Conservation (phyloP, 2,888 invertebrate species). For the Erpobdella octoculata region DNA sequence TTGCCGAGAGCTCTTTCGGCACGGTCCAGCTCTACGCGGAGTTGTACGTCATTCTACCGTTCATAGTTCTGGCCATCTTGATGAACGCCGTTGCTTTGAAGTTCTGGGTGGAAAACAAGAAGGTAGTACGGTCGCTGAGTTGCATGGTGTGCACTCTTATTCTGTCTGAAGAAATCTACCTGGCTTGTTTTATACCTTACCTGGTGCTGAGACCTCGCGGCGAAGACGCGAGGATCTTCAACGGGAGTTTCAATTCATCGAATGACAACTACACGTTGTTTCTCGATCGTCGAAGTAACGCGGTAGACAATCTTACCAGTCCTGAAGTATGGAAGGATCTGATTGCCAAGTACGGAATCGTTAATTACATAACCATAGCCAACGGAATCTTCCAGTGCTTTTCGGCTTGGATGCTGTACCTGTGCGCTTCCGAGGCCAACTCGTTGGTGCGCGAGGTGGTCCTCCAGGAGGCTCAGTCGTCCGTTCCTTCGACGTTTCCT, state of each 20-base stretch:
- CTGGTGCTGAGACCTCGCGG: constrained; percentile 14
- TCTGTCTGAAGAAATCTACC: constrained; percentile 11
- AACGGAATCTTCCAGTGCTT: constrained; percentile 29
- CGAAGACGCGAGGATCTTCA: not conserved
- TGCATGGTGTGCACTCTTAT: not conserved
- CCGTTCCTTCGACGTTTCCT: not conserved
- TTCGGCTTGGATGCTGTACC: constrained; percentile 32
- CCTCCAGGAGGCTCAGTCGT: not conserved
- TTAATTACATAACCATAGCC: constrained; percentile 24
- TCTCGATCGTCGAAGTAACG: not conserved
- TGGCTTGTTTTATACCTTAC: constrained; percentile 3
- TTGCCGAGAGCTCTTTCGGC: not conserved
- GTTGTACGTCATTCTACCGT: not conserved
- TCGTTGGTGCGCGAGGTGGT: not conserved
- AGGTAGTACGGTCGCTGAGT: not conserved
- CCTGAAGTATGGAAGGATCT: too few relatives aligned
- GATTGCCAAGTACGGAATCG: not conserved
- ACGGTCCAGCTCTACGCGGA: not conserved
- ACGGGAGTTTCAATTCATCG: not conserved
- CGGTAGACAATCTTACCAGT: not conserved
- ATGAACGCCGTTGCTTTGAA: constrained; percentile 4
- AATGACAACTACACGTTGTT: not conserved
- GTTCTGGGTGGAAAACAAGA: constrained; percentile 4
- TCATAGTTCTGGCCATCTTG: constrained; percentile 3
- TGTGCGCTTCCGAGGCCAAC: constrained; percentile 19